phyloP scores from a whole-genome alignment of 2,797 vertebrate genomes.

The Falco columbarius region DNA sequence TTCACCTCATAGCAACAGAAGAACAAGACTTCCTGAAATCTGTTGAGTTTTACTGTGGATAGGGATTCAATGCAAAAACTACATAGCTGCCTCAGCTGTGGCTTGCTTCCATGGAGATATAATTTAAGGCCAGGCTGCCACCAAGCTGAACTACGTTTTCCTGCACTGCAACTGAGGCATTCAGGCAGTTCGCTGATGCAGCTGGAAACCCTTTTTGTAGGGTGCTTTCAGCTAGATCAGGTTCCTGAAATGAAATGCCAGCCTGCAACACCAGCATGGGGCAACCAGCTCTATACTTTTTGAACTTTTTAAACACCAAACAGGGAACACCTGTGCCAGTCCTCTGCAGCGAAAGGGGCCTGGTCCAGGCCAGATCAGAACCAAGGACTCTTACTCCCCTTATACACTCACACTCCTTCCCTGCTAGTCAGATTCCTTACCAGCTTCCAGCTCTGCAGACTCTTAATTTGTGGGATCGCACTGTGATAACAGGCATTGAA shows the following conservation, averaged over 20 bases:
- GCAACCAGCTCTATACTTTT: neutral
- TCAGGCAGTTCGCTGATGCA: neutral
- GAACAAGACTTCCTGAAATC: neutral
- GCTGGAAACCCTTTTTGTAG: neutral
- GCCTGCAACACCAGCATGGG: neutral
- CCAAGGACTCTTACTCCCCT: neutral
- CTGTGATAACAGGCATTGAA: neutral
- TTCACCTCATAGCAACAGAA: neutral
- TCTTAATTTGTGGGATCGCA: fast-evolving
- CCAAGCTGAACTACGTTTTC: neutral
- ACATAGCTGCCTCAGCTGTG: neutral
- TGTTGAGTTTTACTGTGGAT: neutral
- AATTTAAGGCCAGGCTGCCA: neutral
- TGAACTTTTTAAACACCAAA: neutral
- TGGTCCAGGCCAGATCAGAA: neutral
- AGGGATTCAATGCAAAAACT: neutral
- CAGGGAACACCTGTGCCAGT: neutral
- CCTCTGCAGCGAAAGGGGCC: neutral
- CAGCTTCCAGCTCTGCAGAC: neutral
- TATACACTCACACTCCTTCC: neutral
- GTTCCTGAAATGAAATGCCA: neutral
- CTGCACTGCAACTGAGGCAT: neutral
- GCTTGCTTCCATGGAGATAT: neutral
- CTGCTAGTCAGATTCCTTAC: neutral
- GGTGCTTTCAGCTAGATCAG: neutral